These are phyloP conservation scores for Asobara japonica DNA, from an alignment of 1,140 invertebrate species.

Conservation along the genomic window DNA sequence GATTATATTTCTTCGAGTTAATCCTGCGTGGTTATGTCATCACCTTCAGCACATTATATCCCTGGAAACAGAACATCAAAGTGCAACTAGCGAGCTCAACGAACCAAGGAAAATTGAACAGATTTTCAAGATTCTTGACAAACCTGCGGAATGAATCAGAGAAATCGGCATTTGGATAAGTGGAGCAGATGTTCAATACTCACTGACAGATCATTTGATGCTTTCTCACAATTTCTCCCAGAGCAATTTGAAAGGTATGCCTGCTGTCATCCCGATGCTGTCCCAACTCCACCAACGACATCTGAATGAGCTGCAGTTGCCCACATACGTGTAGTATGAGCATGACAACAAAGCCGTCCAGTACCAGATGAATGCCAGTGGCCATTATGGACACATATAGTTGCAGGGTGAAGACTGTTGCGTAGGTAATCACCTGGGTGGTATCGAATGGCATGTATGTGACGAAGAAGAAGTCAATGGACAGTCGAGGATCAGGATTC, in stretches of 20 bases:
- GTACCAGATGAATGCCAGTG: not conserved
- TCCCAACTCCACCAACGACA: not conserved
- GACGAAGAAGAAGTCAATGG: not conserved
- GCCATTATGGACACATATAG: not conserved
- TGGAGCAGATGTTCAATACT: not conserved
- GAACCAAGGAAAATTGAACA: not conserved
- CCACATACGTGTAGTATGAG: not conserved
- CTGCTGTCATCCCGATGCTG: not conserved
- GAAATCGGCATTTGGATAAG: not conserved
- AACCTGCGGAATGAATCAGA: not conserved
- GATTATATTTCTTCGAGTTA: not conserved
- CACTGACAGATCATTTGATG: not conserved
- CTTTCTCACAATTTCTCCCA: not conserved
- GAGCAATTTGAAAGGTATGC: not conserved
- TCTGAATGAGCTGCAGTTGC: not conserved
- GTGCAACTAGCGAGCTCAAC: not conserved
- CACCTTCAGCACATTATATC: not conserved
- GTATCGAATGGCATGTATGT: not conserved
- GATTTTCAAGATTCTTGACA: not conserved
- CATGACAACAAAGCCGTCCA: not conserved
- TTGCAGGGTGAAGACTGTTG: not conserved
- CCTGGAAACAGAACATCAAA: constrained; percentile 6
- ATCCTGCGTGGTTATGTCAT: not conserved
- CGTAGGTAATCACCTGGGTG: not conserved
- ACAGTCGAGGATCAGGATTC: not conserved